Conservation (phyloP, 2,888 invertebrate species). For the Caenorhabditis sp. region DNA sequence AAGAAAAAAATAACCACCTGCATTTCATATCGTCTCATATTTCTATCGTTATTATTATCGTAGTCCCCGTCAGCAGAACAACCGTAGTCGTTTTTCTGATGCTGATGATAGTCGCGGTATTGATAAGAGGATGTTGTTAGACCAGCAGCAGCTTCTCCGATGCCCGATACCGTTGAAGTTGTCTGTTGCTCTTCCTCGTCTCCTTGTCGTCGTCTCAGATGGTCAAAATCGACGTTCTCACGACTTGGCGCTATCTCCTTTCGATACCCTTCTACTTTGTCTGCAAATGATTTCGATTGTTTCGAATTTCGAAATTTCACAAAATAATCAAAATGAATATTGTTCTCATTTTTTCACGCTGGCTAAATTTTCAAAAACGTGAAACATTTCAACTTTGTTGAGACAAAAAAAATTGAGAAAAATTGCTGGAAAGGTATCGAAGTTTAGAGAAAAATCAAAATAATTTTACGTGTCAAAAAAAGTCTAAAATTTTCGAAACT, state of each 20-base stretch:
- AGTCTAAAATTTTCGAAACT: conserved; percentile 1
- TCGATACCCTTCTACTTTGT: conserved; percentile 48
- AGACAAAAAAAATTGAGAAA: no score
- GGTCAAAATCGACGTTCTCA: conserved; percentile 50
- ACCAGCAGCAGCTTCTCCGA: not conserved
- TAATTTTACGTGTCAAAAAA: no score
- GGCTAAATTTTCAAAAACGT: no score
- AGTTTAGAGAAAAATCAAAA: no score
- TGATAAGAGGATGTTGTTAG: conserved; percentile 12
- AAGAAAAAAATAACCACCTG: conserved; percentile 10
- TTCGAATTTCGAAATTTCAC: not conserved
- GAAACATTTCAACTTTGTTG: no score
- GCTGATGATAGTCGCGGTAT: conserved; percentile 41
- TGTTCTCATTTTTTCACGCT: no score
- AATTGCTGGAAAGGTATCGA: conserved; percentile 2
- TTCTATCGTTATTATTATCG: not conserved
- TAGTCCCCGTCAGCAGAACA: conserved; percentile 2
- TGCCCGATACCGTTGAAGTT: conserved; percentile 11
- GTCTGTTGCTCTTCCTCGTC: conserved; percentile 18
- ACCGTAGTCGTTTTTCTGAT: conserved; percentile 35
- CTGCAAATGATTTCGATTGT: conserved; percentile 22
- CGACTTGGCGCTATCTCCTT: conserved; percentile 51
- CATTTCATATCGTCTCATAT: conserved; percentile 34
- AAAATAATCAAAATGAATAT: no score
- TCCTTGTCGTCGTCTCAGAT: conserved; percentile 33